A percentile compares a stretch with the other conserved stretches of the same genome.
Evolutionary conservation across 2,113 vertebrate species (phyloP).

Genomic region (Campylomormyrus numenius): DNA sequence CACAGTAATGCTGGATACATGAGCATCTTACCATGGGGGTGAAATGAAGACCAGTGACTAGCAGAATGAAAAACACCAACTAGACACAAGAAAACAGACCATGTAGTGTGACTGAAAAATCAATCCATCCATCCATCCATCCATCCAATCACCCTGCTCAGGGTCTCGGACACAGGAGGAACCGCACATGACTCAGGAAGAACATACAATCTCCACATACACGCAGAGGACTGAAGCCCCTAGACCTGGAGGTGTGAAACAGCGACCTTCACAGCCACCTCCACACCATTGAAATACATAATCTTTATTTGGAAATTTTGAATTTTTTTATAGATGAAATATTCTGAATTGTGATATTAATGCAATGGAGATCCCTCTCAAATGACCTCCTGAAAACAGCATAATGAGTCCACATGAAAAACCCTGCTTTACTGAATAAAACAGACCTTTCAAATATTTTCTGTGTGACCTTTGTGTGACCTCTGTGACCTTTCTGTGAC

Average conservation of each 20-base stretch:
- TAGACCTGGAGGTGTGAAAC: background rate
- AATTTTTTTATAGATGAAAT: background rate
- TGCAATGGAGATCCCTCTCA: background rate
- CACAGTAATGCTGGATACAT: background rate
- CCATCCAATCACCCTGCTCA: background rate
- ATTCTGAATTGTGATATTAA: background rate
- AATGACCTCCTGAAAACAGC: background rate
- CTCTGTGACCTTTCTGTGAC: background rate
- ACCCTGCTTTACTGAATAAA: background rate
- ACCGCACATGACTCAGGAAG: background rate
- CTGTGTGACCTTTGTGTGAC: background rate
- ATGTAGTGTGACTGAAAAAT: background rate
- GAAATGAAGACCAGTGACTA: background rate
- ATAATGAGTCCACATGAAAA: background rate
- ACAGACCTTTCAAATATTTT: background rate
- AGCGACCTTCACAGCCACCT: background rate
- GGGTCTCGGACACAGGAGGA: background rate
- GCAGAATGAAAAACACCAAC: background rate
- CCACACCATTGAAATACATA: background rate
- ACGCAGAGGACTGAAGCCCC: background rate
- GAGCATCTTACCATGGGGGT: background rate
- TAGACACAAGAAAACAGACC: background rate
- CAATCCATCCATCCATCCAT: background rate
- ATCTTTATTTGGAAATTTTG: background rate
- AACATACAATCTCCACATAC: background rate